Percentiles rank a stretch among this genome's conserved stretches.
phyloP scores from a whole-genome alignment of 2,113 vertebrate species.

The Synchiropus splendidus region DNA sequence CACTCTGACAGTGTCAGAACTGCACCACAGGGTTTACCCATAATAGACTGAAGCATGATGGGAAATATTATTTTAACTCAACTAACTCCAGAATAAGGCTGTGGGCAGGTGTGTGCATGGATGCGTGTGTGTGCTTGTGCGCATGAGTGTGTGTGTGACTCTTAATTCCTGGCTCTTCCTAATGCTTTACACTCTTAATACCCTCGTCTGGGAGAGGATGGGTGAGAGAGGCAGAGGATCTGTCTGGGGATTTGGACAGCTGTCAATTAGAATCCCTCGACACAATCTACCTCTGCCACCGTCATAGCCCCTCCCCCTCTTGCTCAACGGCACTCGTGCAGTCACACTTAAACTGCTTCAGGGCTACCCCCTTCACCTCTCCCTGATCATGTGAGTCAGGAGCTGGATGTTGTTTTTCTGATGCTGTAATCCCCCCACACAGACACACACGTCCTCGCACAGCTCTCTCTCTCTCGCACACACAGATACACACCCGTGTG shows the following conservation, averaged over 20 bases:
- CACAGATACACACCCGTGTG: constrained; percentile 1
- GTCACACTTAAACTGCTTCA: constrained; percentile 3
- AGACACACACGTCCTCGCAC: no score
- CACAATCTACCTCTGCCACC: constrained; percentile 31
- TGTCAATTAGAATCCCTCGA: constrained; percentile 63
- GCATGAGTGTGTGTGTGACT: constrained; percentile 3
- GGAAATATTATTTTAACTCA: no score
- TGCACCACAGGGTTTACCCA: no score
- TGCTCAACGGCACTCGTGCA: constrained; percentile 25
- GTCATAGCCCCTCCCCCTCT: constrained; percentile 1
- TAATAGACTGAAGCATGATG: no score
- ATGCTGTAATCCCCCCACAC: constrained; percentile 46
- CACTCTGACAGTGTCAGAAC: no score
- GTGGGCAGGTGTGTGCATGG: constrained; percentile 9
- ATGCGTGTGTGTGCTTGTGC: constrained; percentile 1
- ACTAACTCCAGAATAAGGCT: not conserved
- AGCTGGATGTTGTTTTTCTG: constrained; percentile 34
- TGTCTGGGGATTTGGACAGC: constrained; percentile 59
- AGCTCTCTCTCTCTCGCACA: not conserved
- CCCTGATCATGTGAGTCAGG: not conserved
- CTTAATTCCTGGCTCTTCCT: constrained; percentile 43
- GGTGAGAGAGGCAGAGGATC: constrained; percentile 10
- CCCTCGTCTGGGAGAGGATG: constrained; percentile 30
- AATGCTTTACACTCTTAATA: constrained; percentile 52
- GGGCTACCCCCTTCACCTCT: not conserved